Evolutionary conservation across 2,888 invertebrate species (phyloP), one percentile per base, ranked within the genome.

Genomic region (Tineola bisselliella): DNA sequence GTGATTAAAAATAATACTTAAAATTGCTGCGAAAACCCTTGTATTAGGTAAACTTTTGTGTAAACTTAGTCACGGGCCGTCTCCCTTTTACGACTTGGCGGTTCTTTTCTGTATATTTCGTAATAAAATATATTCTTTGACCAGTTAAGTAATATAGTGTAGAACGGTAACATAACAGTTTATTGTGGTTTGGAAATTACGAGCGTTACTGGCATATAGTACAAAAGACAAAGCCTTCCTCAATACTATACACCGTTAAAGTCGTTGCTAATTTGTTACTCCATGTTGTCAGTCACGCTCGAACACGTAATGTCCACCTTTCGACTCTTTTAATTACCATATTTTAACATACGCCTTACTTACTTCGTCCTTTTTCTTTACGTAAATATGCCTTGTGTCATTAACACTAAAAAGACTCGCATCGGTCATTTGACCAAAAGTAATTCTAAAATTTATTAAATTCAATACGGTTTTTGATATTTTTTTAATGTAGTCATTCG

Each of bases 251-350:
- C 33, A 58, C 58, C 33, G 58, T 58, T 58, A 58, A 58, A 58
- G 33, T 17, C 33, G 33, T 56, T 58, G 58, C 58, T 33, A 58
- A 58, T 58, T 58, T 31, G 58, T 58, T 58, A 58, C 15, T 54
- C 1, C 54, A 54, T 25, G 58, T n/a, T 13, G 58, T 56, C n/a
- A 5, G 31, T 33, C 58, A 58, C 58, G 58, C 33, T n/a, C 15
- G 25, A 12, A 54, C 54, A 54, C 25, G 54, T 54, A 54, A 54
- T 12, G 54, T 18, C 25, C 54, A 54, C 19, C 52, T 52, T 52
- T 52, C 52, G 4, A 52, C 52, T 54, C 54, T 25, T 54, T 54
- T 25, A 54, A 54, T 54, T 54, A 54, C 18, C 54, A 54, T 54
- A 54, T 25, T 17, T 54, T 54, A 54, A 12, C 54, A 54, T 54